A percentile compares a stretch with the other conserved stretches of the same genome.
These are phyloP conservation scores for Salvelinus alpinus DNA, from an alignment of 2,113 vertebrate species.

Conservation along the genomic window DNA sequence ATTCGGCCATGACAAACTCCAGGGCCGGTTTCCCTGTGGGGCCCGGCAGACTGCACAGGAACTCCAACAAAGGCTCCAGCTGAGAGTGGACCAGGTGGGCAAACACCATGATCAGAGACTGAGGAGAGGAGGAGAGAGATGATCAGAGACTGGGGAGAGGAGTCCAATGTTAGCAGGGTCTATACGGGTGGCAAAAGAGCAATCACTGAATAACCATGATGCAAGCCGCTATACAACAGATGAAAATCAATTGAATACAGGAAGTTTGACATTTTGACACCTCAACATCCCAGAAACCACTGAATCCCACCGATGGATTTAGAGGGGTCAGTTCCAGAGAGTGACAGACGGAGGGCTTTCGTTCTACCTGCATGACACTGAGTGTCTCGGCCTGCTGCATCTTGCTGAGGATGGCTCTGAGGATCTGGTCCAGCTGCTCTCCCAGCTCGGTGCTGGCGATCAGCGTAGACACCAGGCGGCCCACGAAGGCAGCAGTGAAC, in stretches of 20 bases:
- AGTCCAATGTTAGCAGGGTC: not conserved
- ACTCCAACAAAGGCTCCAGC: conserved; percentile 82
- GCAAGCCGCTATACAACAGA: conserved; percentile 66
- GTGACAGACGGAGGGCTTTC: not conserved
- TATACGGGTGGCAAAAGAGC: not conserved
- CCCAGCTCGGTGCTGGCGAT: conserved; percentile 92
- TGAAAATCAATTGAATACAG: not conserved
- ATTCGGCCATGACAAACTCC: conserved; percentile 98
- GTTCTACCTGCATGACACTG: conserved; percentile 94
- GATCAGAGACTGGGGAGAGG: conserved; percentile 85
- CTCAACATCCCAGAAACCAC: not conserved
- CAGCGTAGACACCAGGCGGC: conserved; percentile 92
- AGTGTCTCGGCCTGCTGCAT: conserved; percentile 98
- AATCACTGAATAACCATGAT: too few relatives aligned
- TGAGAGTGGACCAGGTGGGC: conserved; percentile 71
- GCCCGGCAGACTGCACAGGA: conserved; percentile 92
- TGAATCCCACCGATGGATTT: conserved; percentile 77
- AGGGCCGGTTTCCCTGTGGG: conserved; percentile 95
- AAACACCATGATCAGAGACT: conserved; percentile 1
- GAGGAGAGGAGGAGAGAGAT: conserved; percentile 59
- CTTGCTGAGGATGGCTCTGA: conserved; percentile 95
- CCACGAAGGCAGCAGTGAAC: conserved; percentile 95
- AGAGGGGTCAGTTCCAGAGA: not conserved
- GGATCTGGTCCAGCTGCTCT: conserved; percentile 95
- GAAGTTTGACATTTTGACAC: not conserved